Conservation (phyloP, 2,888 invertebrate species). For the Drosophila borborema region DNA sequence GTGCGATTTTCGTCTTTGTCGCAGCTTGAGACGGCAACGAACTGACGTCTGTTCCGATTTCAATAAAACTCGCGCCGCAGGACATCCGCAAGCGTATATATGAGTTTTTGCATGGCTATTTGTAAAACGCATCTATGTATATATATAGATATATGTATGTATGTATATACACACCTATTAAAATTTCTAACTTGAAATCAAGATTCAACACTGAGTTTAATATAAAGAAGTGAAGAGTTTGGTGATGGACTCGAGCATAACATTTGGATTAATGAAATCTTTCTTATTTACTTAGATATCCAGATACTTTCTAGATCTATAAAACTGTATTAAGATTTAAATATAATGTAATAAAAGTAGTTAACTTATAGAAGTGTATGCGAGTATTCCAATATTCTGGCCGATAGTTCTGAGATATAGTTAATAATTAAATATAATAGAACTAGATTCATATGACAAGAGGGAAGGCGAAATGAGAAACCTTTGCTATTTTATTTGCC, state of each 20-base stretch:
- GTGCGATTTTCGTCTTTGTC: constrained; percentile 65
- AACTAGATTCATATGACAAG: not conserved
- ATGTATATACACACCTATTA: not conserved
- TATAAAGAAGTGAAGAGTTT: not conserved
- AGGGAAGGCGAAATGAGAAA: no score
- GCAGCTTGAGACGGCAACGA: constrained; percentile 60
- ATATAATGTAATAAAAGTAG: not conserved
- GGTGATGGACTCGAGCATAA: no score
- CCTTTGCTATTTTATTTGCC: not conserved
- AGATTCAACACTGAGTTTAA: not conserved
- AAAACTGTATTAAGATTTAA: not conserved
- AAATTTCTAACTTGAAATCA: not conserved
- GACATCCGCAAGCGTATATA: constrained; percentile 47
- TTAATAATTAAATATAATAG: not conserved
- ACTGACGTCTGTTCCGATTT: constrained; percentile 47
- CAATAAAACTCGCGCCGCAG: constrained; percentile 58
- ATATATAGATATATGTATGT: not conserved
- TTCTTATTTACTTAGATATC: not conserved
- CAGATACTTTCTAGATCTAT: not conserved
- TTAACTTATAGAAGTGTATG: not conserved
- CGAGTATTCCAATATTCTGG: not conserved
- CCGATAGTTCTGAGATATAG: not conserved
- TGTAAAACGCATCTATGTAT: constrained; percentile 9
- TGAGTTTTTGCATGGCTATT: constrained; percentile 13
- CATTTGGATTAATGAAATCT: no score